Percentiles rank a stretch among this genome's conserved stretches.
Conservation (phyloP, 2,888 invertebrate species). For the Cylloceria caligata region DNA sequence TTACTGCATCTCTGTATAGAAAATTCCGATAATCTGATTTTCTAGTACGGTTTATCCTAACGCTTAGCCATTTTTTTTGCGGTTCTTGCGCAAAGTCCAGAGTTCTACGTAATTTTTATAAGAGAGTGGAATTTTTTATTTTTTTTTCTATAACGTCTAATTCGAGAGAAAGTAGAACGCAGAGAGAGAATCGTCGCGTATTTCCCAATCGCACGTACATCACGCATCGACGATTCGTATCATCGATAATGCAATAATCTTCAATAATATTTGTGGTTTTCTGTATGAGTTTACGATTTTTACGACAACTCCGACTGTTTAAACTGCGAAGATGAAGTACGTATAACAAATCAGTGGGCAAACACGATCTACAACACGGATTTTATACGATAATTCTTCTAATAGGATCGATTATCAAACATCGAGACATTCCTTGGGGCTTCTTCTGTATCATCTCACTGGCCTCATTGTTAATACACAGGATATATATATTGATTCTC, state of each 20-base stretch:
- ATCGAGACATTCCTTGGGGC: constrained; percentile 45
- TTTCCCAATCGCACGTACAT: constrained; percentile 55
- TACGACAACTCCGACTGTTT: background rate
- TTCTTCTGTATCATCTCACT: constrained; percentile 47
- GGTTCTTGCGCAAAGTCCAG: constrained; percentile 30
- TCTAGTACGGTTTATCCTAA: constrained; percentile 41
- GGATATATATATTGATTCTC: background rate
- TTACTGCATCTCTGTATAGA: constrained; percentile 3
- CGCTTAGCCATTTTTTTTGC: constrained; percentile 30
- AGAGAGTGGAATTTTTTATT: background rate
- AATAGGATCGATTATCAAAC: constrained; percentile 21
- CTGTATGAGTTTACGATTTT: background rate
- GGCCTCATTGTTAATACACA: constrained; percentile 27
- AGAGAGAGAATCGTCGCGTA: constrained; percentile 23
- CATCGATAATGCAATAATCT: constrained; percentile 35
- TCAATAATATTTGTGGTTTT: constrained; percentile 36
- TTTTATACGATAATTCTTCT: constrained; percentile 1
- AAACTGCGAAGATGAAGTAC: background rate
- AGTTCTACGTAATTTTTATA: background rate
- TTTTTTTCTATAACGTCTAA: constrained; percentile 35
- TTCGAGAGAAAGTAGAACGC: constrained; percentile 62
- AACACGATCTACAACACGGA: constrained; percentile 36
- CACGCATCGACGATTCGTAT: constrained; percentile 36
- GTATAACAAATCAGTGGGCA: background rate
- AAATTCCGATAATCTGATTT: constrained; percentile 40